These are phyloP conservation scores for Apistogramma diplotaenia DNA, from an alignment of 2,113 vertebrate genomes.

Conservation along the genomic window DNA sequence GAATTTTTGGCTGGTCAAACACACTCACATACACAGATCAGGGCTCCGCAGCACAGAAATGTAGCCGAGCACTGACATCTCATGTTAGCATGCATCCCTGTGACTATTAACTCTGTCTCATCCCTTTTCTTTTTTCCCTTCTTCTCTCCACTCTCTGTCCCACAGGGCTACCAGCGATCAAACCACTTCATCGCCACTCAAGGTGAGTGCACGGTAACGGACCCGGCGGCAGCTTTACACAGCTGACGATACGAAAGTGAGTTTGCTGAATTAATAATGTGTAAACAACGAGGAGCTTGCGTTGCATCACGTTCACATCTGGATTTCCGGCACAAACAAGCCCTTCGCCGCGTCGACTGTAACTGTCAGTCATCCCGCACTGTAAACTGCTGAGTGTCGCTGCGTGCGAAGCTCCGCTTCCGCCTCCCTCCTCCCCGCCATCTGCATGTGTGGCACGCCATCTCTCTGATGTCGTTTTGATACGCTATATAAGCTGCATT, in stretches of 20 bases:
- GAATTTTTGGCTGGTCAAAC: constrained; percentile 3
- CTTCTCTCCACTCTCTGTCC: constrained; percentile 49
- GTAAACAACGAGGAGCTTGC: constrained; percentile 6
- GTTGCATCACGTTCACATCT: constrained; percentile 46
- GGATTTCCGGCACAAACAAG: constrained; percentile 15
- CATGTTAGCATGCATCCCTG: constrained; percentile 13
- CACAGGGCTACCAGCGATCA: constrained; percentile 93
- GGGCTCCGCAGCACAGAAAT: constrained; percentile 3
- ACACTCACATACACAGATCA: constrained; percentile 4
- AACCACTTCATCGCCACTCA: constrained; percentile 98
- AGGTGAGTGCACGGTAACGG: constrained; percentile 78
- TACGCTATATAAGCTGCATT: constrained; percentile 28
- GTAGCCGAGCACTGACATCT: constrained; percentile 15
- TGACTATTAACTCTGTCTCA: constrained; percentile 40
- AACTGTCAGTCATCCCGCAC: constrained; percentile 45
- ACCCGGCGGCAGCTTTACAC: not conserved
- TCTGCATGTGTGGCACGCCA: constrained; percentile 38
- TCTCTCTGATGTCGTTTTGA: constrained; percentile 55
- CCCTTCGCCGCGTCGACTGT: constrained; percentile 28
- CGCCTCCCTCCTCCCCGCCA: constrained; percentile 33
- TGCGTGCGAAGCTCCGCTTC: constrained; percentile 19
- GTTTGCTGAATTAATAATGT: constrained; percentile 41
- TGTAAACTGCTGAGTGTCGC: constrained; percentile 21
- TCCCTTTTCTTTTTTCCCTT: not conserved
- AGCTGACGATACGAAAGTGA: constrained; percentile 15